Conservation (phyloP, 2,113 vertebrate genomes). For the Myotis brandtii region DNA sequence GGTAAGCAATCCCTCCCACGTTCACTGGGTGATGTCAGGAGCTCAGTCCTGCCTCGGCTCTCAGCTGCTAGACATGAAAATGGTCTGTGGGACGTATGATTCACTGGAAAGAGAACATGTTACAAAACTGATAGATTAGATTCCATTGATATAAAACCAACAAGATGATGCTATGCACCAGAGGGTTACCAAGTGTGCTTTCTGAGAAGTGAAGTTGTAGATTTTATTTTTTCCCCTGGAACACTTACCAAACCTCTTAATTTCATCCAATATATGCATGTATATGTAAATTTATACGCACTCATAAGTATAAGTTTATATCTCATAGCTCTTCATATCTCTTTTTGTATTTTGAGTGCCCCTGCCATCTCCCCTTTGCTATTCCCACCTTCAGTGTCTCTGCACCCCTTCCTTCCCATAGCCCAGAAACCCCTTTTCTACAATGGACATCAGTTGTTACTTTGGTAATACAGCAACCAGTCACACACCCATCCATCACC, state of each 20-base stretch:
- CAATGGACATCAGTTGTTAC: background rate
- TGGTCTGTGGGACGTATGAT: background rate
- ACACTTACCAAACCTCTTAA: conserved; percentile 33
- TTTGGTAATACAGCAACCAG: background rate
- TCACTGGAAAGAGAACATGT: background rate
- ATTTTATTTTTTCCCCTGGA: background rate
- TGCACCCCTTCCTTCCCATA: background rate
- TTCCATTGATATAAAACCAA: background rate
- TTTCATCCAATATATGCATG: background rate
- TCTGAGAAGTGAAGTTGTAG: background rate
- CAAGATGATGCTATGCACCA: background rate
- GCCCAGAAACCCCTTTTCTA: background rate
- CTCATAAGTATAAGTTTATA: background rate
- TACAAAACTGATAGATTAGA: background rate
- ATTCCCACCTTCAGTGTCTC: rapidly evolving
- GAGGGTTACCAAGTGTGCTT: background rate
- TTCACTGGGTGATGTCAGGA: background rate
- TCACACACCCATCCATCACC: background rate
- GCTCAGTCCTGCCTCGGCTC: background rate
- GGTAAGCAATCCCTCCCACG: rapidly evolving
- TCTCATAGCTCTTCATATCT: background rate
- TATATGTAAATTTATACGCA: background rate
- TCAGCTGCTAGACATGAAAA: background rate
- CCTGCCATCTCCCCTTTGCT: background rate
- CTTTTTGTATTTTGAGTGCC: background rate